phyloP scores from a whole-genome alignment of 2,113 vertebrate genomes.

The chimpanzee (Pan troglodytes) region NHGRI_mPanTro3-v2.1_pri NC_072398.2:135851001-135851500 shows the following conservation, averaged over 20 bases:
- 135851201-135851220: not conserved
- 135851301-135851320: not conserved
- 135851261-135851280: not conserved
- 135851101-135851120: slow-evolving; percentile 40
- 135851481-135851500: not conserved
- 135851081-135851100: slow-evolving; percentile 35
- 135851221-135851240: not conserved
- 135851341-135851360: not conserved
- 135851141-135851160: not conserved
- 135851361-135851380: not conserved
- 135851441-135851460: not conserved
- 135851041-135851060: slow-evolving; percentile 59
- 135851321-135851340: not conserved
- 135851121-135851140: slow-evolving; percentile 41
- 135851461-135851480: not conserved
- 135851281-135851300: not conserved
- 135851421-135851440: not conserved
- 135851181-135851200: not conserved
- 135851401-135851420: not conserved
- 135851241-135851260: not conserved
- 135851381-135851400: not conserved
- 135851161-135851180: slow-evolving; percentile 42
- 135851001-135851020: slow-evolving; percentile 76
- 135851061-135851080: slow-evolving; percentile 55
- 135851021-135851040: slow-evolving; percentile 43